phyloP scores from a whole-genome alignment of 1,140 invertebrate genomes.

The Macrobrachium rosenbergii region DNA sequence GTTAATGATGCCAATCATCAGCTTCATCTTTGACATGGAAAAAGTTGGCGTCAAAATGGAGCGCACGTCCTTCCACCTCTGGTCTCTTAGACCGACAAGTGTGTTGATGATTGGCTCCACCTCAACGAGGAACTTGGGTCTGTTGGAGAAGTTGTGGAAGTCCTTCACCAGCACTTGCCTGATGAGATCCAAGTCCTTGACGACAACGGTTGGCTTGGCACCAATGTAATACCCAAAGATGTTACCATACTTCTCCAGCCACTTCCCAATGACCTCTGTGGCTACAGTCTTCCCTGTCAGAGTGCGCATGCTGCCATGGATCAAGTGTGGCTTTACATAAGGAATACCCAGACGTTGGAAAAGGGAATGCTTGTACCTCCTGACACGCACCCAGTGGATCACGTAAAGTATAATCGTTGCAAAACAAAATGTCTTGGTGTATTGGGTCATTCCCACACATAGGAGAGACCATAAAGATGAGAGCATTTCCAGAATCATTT shows the following conservation, averaged over 20 bases:
- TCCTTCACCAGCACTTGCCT: slow-evolving; percentile 69
- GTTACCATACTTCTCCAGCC: slow-evolving; percentile 69
- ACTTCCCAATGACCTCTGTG: slow-evolving; percentile 67
- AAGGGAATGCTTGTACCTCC: slow-evolving; percentile 26
- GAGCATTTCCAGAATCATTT: too few relatives aligned
- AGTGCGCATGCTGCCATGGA: slow-evolving; percentile 68
- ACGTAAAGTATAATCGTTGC: neutral
- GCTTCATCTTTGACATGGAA: slow-evolving; percentile 73
- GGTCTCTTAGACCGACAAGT: slow-evolving; percentile 68
- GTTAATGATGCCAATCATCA: slow-evolving; percentile 69
- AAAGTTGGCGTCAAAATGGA: slow-evolving; percentile 73
- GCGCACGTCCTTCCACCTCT: slow-evolving; percentile 73
- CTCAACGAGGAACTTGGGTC: slow-evolving; percentile 67
- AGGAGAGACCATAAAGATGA: too few relatives aligned
- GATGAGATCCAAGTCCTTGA: slow-evolving; percentile 69
- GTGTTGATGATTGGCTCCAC: slow-evolving; percentile 68
- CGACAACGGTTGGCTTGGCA: slow-evolving; percentile 68
- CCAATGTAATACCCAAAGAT: slow-evolving; percentile 70
- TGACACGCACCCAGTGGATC: neutral
- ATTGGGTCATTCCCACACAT: too few relatives aligned
- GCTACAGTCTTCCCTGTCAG: slow-evolving; percentile 47
- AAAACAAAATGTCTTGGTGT: too few relatives aligned
- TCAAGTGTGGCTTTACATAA: slow-evolving; percentile 68
- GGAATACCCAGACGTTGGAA: slow-evolving; percentile 68
- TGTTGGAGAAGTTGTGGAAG: slow-evolving; percentile 68